phyloP scores from a whole-genome alignment of 2,888 invertebrate species.

The Latrodectus elegans region DNA sequence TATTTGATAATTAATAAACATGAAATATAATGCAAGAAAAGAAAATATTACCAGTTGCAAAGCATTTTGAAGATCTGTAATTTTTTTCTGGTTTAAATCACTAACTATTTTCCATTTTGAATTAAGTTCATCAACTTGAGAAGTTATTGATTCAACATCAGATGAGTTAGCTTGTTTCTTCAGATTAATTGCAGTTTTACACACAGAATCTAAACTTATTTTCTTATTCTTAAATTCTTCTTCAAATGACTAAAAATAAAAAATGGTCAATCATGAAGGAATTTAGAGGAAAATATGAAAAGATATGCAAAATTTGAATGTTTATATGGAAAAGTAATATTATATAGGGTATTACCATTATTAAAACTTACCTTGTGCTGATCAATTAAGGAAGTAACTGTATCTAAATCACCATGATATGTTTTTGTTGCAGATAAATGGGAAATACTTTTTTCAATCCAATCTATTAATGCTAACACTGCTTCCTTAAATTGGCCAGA shows the following conservation, averaged over 20 bases:
- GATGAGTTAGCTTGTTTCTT: slow-evolving; percentile 84
- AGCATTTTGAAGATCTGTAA: slow-evolving; percentile 86
- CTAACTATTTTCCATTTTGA: slow-evolving; percentile 90
- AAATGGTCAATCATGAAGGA: neutral
- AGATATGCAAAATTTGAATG: neutral
- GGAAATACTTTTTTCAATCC: slow-evolving; percentile 89
- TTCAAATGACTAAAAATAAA: slow-evolving; percentile 82
- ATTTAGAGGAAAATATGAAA: neutral
- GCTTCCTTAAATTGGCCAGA: slow-evolving; percentile 98
- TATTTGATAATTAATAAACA: too few species aligned
- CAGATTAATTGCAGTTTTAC: slow-evolving; percentile 91
- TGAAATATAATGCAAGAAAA: too few species aligned
- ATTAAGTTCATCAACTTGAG: slow-evolving; percentile 86
- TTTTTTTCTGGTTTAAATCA: slow-evolving; percentile 84
- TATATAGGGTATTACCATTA: neutral
- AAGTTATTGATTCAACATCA: slow-evolving; percentile 83
- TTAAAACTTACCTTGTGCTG: slow-evolving; percentile 83
- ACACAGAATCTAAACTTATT: slow-evolving; percentile 92
- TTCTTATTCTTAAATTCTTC: slow-evolving; percentile 90
- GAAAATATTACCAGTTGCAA: slow-evolving; percentile 81
- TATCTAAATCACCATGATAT: slow-evolving; percentile 93
- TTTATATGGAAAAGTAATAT: neutral
- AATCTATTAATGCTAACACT: slow-evolving; percentile 91
- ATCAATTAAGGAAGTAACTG: slow-evolving; percentile 93
- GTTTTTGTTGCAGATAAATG: slow-evolving; percentile 77